Conservation (phyloP, 2,888 invertebrate species). For the Steinernema scapterisci region DNA sequence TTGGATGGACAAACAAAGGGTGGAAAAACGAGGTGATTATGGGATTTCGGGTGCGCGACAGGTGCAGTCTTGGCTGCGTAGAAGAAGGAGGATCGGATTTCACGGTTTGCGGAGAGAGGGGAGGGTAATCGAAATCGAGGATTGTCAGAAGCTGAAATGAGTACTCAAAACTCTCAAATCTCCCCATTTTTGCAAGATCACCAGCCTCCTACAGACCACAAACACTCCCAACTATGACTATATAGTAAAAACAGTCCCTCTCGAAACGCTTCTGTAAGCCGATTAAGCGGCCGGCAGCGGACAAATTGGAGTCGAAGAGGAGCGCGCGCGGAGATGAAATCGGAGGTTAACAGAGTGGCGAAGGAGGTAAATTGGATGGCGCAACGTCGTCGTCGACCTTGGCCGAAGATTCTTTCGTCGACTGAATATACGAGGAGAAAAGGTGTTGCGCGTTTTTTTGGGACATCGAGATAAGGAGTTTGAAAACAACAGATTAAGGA, state of each 20-base stretch:
- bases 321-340: neutral
- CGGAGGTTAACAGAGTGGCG: conserved; percentile 5
- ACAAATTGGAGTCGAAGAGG: conserved; percentile 13
- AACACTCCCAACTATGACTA: neutral
- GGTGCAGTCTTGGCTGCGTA: neutral
- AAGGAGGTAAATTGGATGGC: neutral
- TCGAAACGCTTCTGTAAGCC: neutral
- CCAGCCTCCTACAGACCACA: no score
- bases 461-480: conserved; percentile 26
- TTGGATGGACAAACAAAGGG: conserved; percentile 8
- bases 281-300: neutral
- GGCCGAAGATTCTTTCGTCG: neutral
- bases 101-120: no score
- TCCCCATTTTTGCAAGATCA: no score
- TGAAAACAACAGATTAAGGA: neutral
- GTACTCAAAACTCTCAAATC: neutral
- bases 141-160: no score
- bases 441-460: conserved; percentile 14
- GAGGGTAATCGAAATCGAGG: no score
- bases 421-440: neutral
- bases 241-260: neutral
- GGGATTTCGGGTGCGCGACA: neutral
- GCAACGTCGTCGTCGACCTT: conserved; percentile 12
- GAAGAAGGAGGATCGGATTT: no score
- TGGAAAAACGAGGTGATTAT: neutral